phyloP scores from a whole-genome alignment of 2,113 vertebrate genomes.

The Poecilia latipinna region DNA sequence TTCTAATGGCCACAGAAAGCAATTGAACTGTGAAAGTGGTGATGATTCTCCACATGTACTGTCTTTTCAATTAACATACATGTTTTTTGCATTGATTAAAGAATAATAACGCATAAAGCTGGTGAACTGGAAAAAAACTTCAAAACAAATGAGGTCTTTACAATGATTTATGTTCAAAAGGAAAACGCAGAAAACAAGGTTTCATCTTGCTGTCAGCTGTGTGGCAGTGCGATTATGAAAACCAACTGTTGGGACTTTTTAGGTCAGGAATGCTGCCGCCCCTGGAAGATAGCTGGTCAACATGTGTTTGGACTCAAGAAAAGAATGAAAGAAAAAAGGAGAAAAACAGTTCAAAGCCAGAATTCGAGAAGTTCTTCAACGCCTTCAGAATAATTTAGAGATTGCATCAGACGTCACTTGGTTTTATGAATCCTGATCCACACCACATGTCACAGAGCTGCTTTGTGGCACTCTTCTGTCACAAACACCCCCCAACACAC shows the following conservation, averaged over 20 bases:
- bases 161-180: conserved; percentile 31
- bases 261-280: conserved; percentile 72
- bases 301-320: conserved; percentile 67
- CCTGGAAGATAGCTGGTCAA: conserved; percentile 68
- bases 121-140: conserved; percentile 7
- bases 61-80: background rate
- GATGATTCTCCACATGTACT: conserved; percentile 14
- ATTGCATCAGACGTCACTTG: conserved; percentile 57
- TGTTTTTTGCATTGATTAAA: background rate
- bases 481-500: background rate
- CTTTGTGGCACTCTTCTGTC: conserved; percentile 35
- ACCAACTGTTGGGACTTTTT: conserved; percentile 73
- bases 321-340: background rate
- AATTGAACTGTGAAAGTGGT: conserved; percentile 12
- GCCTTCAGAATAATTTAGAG: conserved; percentile 65
- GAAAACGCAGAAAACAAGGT: conserved; percentile 5
- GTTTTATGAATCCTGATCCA: conserved; percentile 64
- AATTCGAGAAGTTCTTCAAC: conserved; percentile 44
- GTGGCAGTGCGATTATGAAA: conserved; percentile 70
- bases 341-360: conserved; percentile 46
- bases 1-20: background rate
- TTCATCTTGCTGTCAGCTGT: conserved; percentile 67
- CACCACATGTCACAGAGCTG: conserved; percentile 63
- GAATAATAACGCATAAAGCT: background rate
- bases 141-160: background rate